Conservation (phyloP, 2,797 vertebrate species). For the Benthosema pterotum region DNA sequence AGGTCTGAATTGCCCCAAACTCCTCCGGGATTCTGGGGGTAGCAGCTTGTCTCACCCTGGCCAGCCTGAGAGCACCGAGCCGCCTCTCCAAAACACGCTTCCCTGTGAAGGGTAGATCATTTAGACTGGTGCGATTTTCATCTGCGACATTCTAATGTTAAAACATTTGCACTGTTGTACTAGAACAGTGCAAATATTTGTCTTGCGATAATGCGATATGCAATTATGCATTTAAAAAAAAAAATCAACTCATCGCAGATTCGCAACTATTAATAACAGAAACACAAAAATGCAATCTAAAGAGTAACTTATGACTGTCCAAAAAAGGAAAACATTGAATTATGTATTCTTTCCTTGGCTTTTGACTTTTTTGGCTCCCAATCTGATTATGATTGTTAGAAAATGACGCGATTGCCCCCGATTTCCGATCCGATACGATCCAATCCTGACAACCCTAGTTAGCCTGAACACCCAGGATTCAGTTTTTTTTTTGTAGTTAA, state of each 20-base stretch:
- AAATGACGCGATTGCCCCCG: too few species aligned
- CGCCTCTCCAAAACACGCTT: constrained; percentile 63
- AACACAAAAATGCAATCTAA: too few species aligned
- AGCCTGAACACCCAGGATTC: too few species aligned
- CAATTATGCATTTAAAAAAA: too few species aligned
- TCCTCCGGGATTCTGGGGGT: constrained; percentile 67
- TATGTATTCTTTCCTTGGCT: too few species aligned
- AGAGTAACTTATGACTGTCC: too few species aligned
- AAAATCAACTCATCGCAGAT: too few species aligned
- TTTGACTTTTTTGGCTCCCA: too few species aligned
- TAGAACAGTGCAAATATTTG: background rate
- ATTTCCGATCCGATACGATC: too few species aligned
- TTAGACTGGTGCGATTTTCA: background rate
- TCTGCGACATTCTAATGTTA: background rate
- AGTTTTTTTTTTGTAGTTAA: background rate
- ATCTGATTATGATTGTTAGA: too few species aligned
- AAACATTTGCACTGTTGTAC: background rate
- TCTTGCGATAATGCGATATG: too few species aligned
- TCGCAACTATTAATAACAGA: background rate
- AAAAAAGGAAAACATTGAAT: background rate
- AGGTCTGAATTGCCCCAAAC: constrained; percentile 67
- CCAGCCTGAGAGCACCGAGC: constrained; percentile 69
- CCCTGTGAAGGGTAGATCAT: constrained; percentile 45
- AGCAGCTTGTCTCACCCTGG: constrained; percentile 69
- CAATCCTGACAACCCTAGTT: too few species aligned